Percentiles rank a stretch among this genome's conserved stretches.
These are phyloP conservation scores for Hycleus cichorii DNA, from an alignment of 1,140 invertebrate genomes.

Conservation along the genomic window DNA sequence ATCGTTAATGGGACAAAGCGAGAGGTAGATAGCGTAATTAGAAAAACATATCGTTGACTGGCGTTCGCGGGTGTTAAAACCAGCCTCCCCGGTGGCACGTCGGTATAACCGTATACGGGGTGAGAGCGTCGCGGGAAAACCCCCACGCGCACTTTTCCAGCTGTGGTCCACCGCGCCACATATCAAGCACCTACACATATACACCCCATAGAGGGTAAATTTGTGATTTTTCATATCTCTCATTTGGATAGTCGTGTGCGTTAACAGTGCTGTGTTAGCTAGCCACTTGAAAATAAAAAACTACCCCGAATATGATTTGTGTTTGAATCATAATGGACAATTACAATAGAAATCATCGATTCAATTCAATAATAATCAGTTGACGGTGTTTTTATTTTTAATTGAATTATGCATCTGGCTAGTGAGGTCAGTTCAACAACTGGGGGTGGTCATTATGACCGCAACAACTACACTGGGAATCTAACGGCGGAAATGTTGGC, in stretches of 20 bases:
- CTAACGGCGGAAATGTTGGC: conserved; percentile 74
- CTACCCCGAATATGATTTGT: background rate
- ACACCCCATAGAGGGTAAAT: conserved; percentile 16
- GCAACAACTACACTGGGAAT: conserved; percentile 16
- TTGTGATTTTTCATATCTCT: conserved; percentile 19
- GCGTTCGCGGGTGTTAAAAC: conserved; percentile 6
- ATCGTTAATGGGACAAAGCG: conserved; percentile 5
- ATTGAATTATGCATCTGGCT: conserved; percentile 53
- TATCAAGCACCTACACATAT: background rate
- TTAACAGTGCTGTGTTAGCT: background rate
- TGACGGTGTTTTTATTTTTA: background rate
- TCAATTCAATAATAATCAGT: background rate
- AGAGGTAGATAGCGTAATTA: conserved; percentile 21
- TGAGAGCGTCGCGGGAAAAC: conserved; percentile 26
- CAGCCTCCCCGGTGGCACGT: background rate
- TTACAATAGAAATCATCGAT: background rate
- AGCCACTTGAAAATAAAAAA: background rate
- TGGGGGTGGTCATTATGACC: conserved; percentile 45
- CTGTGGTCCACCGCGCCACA: conserved; percentile 37
- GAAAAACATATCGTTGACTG: conserved; percentile 31
- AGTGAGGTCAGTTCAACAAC: conserved; percentile 63
- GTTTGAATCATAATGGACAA: background rate
- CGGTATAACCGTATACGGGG: conserved; percentile 13
- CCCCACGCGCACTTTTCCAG: conserved; percentile 38
- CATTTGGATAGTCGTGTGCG: background rate